Evolutionary conservation across 2,113 vertebrate genomes (phyloP).

Genomic region (Chaetodon trifascialis): DNA sequence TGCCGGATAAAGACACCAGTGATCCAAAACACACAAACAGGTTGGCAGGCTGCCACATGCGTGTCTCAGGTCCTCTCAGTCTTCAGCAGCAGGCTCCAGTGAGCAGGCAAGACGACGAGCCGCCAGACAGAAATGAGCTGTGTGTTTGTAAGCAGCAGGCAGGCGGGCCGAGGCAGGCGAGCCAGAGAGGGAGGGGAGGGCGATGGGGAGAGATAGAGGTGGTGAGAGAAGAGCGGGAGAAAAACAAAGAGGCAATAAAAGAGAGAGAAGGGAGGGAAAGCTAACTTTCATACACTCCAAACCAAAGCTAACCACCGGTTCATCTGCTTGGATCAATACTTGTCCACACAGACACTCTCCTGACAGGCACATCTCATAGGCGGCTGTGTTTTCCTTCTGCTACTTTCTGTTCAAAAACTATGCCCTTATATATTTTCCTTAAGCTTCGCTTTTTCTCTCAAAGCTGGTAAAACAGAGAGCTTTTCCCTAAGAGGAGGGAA

Average conservation of each 20-base stretch:
- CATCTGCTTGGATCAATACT: slow-evolving; percentile 77
- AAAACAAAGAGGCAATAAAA: slow-evolving; percentile 5
- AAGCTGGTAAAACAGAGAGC: slow-evolving; percentile 63
- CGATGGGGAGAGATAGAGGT: slow-evolving; percentile 14
- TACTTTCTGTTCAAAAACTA: slow-evolving; percentile 52
- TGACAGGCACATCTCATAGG: slow-evolving; percentile 61
- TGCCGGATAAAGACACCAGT: slow-evolving; percentile 75
- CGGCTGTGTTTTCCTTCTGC: slow-evolving; percentile 28
- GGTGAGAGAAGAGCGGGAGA: background rate
- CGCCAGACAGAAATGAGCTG: slow-evolving; percentile 71
- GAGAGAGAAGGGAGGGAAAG: slow-evolving; percentile 20
- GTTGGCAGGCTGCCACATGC: slow-evolving; percentile 73
- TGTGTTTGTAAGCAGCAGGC: slow-evolving; percentile 72
- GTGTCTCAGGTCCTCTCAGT: slow-evolving; percentile 70
- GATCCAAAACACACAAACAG: slow-evolving; percentile 77
- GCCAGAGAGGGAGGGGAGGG: slow-evolving; percentile 38
- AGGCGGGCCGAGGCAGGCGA: slow-evolving; percentile 36
- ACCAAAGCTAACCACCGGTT: slow-evolving; percentile 66
- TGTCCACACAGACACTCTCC: slow-evolving; percentile 35
- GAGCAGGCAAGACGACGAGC: slow-evolving; percentile 58
- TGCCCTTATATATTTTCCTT: slow-evolving; percentile 19
- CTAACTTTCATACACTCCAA: slow-evolving; percentile 69
- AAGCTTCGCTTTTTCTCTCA: slow-evolving; percentile 44
- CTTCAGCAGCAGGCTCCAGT: slow-evolving; percentile 67
- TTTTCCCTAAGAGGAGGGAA: slow-evolving; percentile 44